Base-by-base conservation (phyloP, 1,140 invertebrate genomes). In the Littorina saxatilis region DNA sequence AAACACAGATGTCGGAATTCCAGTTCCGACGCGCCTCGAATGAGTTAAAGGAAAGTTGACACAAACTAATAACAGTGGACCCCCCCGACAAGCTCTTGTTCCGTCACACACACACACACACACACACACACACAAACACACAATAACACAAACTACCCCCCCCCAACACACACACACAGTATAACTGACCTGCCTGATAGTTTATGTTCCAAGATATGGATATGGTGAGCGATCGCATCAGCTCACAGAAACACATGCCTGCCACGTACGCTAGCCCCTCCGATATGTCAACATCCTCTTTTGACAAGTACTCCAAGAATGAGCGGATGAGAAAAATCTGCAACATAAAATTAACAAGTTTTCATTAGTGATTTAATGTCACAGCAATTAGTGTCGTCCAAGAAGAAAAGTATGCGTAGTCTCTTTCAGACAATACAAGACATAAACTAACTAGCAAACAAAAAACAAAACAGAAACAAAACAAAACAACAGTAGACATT, bases 131-230 rank as follows among this genome's bases (percentile, higher is more conserved):
- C n/a, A n/a, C n/a, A n/a, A n/a, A n/a, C n/a, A n/a, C n/a, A n/a
- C n/a, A n/a, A n/a, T n/a, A n/a, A n/a, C n/a, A n/a, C n/a, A n/a
- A n/a, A n/a, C n/a, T n/a, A n/a, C n/a, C n/a, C n/a, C n/a, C n/a
- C n/a, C n/a, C n/a, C n/a, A n/a, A n/a, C n/a, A n/a, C n/a, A n/a
- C n/a, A n/a, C n/a, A n/a, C n/a, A n/a, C n/a, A n/a, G n/a, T n/a
- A n/a, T n/a, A n/a, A n/a, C 37, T 84, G 66, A 80, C 90, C 90
- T 79, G 90, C 90, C 74, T 86, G 81, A 81, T 90, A 91, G 87
- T 94, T 95, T 35, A 95, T 89, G 27, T 93, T 94, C 95, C 95
- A 96, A n/a, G 94, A 93, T 79, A 94, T 91, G 13, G 94, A 94
- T 84, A 95, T 94, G 75, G 94, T 92, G n/a, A 94, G 84, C n/a